phyloP scores from a whole-genome alignment of 2,113 vertebrate species.

The Phoxinus phoxinus region DNA sequence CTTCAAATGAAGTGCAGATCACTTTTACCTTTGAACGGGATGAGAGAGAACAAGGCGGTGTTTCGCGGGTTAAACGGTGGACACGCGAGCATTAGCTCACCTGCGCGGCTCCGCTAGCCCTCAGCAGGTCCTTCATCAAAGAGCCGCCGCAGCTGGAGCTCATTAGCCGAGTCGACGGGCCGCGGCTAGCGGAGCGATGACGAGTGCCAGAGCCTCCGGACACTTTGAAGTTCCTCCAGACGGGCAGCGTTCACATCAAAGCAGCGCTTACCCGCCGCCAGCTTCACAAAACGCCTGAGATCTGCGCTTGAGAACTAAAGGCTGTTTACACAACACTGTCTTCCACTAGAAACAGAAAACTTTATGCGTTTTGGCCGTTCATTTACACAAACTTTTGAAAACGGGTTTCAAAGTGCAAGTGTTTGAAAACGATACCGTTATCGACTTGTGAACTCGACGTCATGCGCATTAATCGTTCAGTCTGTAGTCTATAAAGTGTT shows the following conservation, averaged over 20 bases:
- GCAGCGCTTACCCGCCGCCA: not conserved
- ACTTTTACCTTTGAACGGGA: not conserved
- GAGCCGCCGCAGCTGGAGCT: constrained; percentile 56
- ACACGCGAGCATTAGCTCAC: not conserved
- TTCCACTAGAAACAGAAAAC: no score
- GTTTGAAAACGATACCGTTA: no score
- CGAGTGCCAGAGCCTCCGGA: constrained; percentile 13
- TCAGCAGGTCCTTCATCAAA: constrained; percentile 50
- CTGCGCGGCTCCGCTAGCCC: constrained; percentile 11
- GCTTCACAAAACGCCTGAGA: not conserved
- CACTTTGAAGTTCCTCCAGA: constrained; percentile 61
- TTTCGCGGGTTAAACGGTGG: not conserved
- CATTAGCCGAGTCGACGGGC: constrained; percentile 45
- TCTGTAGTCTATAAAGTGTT: no score
- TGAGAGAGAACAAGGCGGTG: not conserved
- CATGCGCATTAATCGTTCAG: no score
- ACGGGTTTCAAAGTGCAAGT: no score
- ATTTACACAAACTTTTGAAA: no score
- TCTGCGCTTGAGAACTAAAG: not conserved
- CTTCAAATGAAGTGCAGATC: not conserved
- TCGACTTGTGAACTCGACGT: no score
- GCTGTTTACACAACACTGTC: no score
- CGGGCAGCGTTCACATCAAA: constrained; percentile 55
- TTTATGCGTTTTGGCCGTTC: no score
- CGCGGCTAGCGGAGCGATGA: not conserved